phyloP scores from a whole-genome alignment of 2,113 vertebrate species.

The Dissostichus mawsoni region DNA sequence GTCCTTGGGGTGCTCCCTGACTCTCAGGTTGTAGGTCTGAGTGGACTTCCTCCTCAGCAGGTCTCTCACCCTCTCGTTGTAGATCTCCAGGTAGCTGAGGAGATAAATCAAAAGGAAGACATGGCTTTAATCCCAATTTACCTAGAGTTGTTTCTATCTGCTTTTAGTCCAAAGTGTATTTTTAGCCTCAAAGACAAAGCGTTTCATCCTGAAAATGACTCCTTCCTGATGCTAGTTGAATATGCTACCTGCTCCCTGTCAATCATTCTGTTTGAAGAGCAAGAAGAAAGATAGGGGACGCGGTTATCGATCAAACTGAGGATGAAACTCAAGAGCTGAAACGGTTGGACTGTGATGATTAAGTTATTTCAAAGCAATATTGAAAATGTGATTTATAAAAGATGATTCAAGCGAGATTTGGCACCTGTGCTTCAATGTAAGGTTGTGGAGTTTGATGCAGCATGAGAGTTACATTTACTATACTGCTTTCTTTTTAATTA shows the following conservation, averaged over 20 bases:
- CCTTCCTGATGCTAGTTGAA: background rate
- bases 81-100: slow-evolving; percentile 96
- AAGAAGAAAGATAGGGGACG: background rate
- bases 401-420: no score
- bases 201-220: no score
- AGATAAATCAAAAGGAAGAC: background rate
- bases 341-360: no score
- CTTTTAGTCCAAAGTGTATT: no score
- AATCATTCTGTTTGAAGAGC: background rate
- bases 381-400: no score
- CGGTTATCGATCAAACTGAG: background rate
- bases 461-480: no score
- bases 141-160: background rate
- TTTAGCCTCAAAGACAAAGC: no score
- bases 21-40: slow-evolving; percentile 94
- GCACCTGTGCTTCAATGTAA: no score
- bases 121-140: background rate
- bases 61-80: slow-evolving; percentile 95
- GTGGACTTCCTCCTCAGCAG: slow-evolving; percentile 94
- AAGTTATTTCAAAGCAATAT: no score
- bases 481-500: no score
- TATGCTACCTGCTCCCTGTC: background rate
- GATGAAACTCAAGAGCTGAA: background rate
- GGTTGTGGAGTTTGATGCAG: background rate
- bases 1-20: slow-evolving; percentile 95